Conservation (phyloP, 2,113 vertebrate genomes). For the Marmota flaviventris region DNA sequence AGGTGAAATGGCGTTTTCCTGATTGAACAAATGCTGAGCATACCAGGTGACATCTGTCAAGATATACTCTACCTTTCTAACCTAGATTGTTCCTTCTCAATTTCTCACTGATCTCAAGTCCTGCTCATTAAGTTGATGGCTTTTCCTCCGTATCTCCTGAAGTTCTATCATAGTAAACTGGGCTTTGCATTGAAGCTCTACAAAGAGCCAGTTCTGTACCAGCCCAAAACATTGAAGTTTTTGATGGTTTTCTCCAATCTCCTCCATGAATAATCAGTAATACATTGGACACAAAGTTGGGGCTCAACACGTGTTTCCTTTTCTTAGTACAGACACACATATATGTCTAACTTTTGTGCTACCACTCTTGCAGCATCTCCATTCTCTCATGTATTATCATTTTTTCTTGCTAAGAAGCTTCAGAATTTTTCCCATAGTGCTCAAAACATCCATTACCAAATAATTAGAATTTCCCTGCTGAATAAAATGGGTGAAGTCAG, state of each 20-base stretch:
- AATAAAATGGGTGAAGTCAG: not conserved
- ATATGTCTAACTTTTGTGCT: no score
- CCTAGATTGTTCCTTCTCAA: fast-evolving
- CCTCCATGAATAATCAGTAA: not conserved
- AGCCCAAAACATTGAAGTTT: not conserved
- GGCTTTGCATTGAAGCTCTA: not conserved
- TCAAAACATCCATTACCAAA: not conserved
- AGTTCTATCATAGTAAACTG: not conserved
- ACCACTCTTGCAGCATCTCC: not conserved
- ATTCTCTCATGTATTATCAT: not conserved
- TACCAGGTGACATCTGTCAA: not conserved
- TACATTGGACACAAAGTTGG: not conserved
- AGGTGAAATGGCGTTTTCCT: not conserved
- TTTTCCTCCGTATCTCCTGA: not conserved
- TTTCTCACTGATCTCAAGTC: not conserved
- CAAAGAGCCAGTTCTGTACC: not conserved
- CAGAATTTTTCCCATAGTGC: not conserved
- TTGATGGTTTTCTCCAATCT: no score
- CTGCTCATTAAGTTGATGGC: not conserved
- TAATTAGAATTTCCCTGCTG: not conserved
- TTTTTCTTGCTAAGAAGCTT: not conserved
- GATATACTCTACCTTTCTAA: not conserved
- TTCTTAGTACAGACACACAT: not conserved
- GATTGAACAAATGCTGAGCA: not conserved
- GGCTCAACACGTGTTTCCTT: not conserved